Percentiles rank a stretch among this genome's conserved stretches.
Evolutionary conservation across 2,113 vertebrate species (phyloP).

Genomic region (Blennius ocellaris): DNA sequence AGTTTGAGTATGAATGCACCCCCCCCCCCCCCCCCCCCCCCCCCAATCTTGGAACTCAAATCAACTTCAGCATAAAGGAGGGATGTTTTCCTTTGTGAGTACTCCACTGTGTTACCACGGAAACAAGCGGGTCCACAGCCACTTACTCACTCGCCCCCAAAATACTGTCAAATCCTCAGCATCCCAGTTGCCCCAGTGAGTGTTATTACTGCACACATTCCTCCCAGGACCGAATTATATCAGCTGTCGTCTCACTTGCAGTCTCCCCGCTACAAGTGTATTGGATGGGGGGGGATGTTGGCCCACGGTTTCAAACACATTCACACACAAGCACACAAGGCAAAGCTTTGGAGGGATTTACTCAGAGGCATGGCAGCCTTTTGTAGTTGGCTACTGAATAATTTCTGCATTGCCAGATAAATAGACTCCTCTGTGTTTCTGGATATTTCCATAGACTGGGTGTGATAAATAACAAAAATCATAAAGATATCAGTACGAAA

Average conservation of each 20-base stretch:
- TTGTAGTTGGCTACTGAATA: constrained; percentile 62
- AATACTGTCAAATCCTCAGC: constrained; percentile 70
- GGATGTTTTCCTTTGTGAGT: background rate
- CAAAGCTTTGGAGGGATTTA: constrained; percentile 57
- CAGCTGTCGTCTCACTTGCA: constrained; percentile 74
- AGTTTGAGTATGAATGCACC: background rate
- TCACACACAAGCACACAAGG: constrained; percentile 34
- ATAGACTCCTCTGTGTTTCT: background rate
- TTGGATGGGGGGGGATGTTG: constrained; percentile 60
- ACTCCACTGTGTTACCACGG: constrained; percentile 41
- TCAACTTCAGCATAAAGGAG: background rate
- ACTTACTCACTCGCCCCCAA: constrained; percentile 54
- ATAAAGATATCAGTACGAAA: too few relatives aligned
- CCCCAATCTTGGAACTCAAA: too few relatives aligned
- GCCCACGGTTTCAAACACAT: constrained; percentile 30
- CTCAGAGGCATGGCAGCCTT: constrained; percentile 47
- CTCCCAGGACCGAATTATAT: constrained; percentile 75
- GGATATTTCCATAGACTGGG: background rate
- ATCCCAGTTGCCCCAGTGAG: constrained; percentile 54
- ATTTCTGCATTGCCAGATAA: constrained; percentile 29
- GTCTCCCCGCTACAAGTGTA: constrained; percentile 55
- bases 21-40: too few relatives aligned
- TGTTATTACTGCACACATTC: constrained; percentile 79
- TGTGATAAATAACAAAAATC: too few relatives aligned
- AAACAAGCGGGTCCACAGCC: constrained; percentile 37